These are phyloP conservation scores for Gallirallus australis DNA, from an alignment of 2,797 vertebrate genomes.

Conservation along the genomic window DNA sequence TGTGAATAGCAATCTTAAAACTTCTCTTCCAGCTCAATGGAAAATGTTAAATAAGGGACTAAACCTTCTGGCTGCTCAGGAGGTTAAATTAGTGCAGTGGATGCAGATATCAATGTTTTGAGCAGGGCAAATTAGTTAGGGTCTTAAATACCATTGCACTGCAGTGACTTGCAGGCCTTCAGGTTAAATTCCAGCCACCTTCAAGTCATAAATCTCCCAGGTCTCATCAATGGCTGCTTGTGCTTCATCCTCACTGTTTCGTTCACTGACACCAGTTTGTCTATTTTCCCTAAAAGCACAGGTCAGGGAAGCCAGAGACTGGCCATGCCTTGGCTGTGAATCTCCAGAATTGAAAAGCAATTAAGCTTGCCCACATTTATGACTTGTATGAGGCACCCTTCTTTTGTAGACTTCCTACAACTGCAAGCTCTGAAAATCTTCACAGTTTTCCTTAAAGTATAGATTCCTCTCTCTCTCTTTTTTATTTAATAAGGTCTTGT, in stretches of 20 bases:
- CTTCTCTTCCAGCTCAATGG: neutral
- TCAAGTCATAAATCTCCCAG: neutral
- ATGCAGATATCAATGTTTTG: neutral
- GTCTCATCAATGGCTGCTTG: neutral
- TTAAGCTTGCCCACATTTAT: neutral
- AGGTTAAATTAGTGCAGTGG: neutral
- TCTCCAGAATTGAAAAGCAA: neutral
- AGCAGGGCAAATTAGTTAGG: neutral
- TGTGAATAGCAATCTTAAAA: neutral
- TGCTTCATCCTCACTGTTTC: neutral
- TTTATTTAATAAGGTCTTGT: neutral
- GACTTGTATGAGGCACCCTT: neutral
- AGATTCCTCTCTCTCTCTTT: neutral
- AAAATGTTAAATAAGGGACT: neutral
- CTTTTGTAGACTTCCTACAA: neutral
- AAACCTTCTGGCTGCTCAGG: neutral
- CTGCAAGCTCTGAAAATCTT: neutral
- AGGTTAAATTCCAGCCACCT: slow-evolving; percentile 6
- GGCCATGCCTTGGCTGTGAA: neutral
- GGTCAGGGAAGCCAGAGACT: neutral
- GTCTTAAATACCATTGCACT: neutral
- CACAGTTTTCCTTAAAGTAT: neutral
- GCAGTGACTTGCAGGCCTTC: neutral
- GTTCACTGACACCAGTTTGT: neutral
- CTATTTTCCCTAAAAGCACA: neutral